Evolutionary conservation across 2,797 vertebrate genomes (phyloP).

Genomic region (Malurus leucopterus): DNA sequence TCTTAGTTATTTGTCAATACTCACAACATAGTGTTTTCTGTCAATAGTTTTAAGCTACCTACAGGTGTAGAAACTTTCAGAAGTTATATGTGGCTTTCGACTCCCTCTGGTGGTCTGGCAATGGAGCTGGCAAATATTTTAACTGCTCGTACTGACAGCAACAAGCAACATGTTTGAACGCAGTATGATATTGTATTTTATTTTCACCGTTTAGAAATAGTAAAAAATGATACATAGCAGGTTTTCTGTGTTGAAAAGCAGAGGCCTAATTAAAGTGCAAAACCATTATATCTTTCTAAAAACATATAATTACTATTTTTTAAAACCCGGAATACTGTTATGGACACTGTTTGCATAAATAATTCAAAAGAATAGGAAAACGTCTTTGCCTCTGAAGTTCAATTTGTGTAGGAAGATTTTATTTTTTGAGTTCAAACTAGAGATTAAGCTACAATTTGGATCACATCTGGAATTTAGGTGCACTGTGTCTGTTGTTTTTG

Average conservation of each 20-base stretch:
- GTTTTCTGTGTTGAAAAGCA: neutral
- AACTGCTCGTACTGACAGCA: neutral
- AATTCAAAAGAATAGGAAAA: neutral
- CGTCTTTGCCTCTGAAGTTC: neutral
- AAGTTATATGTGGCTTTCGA: neutral
- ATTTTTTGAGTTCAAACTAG: neutral
- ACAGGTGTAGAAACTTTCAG: neutral
- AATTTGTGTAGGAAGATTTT: neutral
- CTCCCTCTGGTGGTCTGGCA: slow-evolving; percentile 48
- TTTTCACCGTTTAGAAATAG: neutral
- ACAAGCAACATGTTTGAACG: neutral
- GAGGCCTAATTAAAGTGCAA: neutral
- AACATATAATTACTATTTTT: neutral
- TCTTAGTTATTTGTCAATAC: neutral
- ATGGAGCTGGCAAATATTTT: neutral
- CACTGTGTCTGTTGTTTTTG: neutral
- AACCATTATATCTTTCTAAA: neutral
- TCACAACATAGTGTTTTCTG: neutral
- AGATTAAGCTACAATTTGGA: neutral
- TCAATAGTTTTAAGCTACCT: neutral
- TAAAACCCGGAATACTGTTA: neutral
- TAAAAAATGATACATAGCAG: neutral
- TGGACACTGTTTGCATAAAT: neutral
- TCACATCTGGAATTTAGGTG: neutral
- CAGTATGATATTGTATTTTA: neutral